phyloP scores from a whole-genome alignment of 1,140 invertebrate species.

The Halotydeus destructor region DNA sequence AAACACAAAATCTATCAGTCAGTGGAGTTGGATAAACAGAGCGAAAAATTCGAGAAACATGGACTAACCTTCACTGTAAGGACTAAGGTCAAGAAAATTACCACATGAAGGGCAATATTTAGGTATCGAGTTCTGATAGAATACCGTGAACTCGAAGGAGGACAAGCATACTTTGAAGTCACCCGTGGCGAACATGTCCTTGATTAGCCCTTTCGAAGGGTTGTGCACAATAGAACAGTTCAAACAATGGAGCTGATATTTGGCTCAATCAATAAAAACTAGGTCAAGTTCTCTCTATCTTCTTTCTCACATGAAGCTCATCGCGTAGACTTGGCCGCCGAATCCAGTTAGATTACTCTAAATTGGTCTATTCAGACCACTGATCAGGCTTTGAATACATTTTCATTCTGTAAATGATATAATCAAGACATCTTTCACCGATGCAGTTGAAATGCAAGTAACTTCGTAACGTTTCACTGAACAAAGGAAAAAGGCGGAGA shows the following conservation, averaged over 20 bases:
- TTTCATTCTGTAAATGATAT: too few species aligned
- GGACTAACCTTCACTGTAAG: conserved; percentile 2
- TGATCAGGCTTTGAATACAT: too few species aligned
- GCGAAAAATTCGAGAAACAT: not conserved
- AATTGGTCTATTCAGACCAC: too few species aligned
- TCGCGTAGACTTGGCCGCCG: not conserved
- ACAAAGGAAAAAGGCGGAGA: too few species aligned
- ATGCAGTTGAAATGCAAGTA: too few species aligned
- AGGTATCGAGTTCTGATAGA: not conserved
- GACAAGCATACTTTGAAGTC: conserved; percentile 4
- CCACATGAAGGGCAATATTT: conserved; percentile 5
- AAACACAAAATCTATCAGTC: not conserved
- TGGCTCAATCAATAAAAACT: too few species aligned
- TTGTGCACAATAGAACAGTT: too few species aligned
- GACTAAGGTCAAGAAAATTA: not conserved
- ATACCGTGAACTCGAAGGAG: conserved; percentile 4
- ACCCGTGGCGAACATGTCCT: not conserved
- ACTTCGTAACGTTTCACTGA: too few species aligned
- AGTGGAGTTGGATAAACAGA: not conserved
- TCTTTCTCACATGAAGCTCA: not conserved
- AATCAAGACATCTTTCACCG: too few species aligned
- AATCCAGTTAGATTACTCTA: not conserved
- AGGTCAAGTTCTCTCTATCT: not conserved
- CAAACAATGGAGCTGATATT: too few species aligned
- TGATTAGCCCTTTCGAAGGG: too few species aligned